Evolutionary conservation across 2,888 invertebrate species (phyloP).

Genomic region (Lamellibrachia columna): DNA sequence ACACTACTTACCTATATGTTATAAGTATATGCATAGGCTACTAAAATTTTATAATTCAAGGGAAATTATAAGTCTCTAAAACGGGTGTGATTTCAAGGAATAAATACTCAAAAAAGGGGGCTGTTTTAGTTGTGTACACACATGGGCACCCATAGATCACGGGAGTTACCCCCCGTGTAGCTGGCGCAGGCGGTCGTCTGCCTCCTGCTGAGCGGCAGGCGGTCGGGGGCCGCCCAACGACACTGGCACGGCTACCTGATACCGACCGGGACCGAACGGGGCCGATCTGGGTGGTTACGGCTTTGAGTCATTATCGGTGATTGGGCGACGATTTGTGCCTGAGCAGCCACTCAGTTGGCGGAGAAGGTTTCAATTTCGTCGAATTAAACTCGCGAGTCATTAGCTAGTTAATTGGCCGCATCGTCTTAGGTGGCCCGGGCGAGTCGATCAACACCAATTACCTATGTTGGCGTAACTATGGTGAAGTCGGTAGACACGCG

Average conservation of each 20-base stretch:
- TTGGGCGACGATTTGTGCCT: background rate
- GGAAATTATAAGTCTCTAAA: no score
- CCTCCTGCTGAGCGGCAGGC: background rate
- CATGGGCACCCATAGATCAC: no score
- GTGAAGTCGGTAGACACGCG: background rate
- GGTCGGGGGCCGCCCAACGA: background rate
- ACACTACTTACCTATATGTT: no score
- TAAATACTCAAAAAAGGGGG: no score
- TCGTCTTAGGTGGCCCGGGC: background rate
- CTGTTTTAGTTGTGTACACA: no score
- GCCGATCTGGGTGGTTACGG: conserved; percentile 9
- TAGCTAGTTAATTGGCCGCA: background rate
- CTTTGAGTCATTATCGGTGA: background rate
- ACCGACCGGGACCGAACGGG: background rate
- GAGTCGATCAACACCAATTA: conserved; percentile 10
- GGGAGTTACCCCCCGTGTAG: background rate
- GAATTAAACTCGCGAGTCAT: background rate
- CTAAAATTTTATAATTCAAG: no score
- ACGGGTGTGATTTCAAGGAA: no score
- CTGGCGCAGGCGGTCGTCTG: background rate
- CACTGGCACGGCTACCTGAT: background rate
- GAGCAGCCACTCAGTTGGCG: background rate
- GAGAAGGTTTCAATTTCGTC: conserved; percentile 6
- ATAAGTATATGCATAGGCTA: no score
- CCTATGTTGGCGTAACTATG: background rate